Evolutionary conservation across 92 coral and sea anemone genomes (phyloP), one percentile per base, ranked within the genome.

Genomic region (Galaxea fascicularis): DNA sequence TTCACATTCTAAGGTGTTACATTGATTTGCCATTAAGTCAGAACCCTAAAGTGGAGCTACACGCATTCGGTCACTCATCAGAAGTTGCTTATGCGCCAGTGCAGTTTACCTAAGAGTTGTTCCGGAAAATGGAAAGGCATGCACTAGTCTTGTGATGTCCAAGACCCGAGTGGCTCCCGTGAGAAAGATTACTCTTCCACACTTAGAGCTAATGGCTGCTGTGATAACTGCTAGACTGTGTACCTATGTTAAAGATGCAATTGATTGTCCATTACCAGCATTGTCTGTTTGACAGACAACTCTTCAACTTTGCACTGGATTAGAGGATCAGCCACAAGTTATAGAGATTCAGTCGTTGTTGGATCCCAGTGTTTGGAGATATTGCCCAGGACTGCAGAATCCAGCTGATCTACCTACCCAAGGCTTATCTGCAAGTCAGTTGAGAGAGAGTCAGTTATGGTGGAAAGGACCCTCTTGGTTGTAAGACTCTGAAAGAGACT

Each of bases 81-180:
- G 91, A 87, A 66, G 54, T 8, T 17, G 91, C 83, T 3, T 82
- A 87, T 82, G 91, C 83, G n/a, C n/a, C 45, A 74, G 83, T 24
- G 91, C 83, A 0, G 78, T 80, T 22, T 87, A 72, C 54, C 86
- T 87, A 11, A 21, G 91, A 87, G 79, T 73, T 47, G 49, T 73
- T 18, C 54, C 46, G 0, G 77, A 27, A 39, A 83, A 87, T 9
- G 91, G 87, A 12, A 44, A 28, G 4, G 20, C 66, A 20, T 80
- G 69, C 30, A 16, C 82, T 21, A 14, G 69, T 28, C 83, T 82
- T 39, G 91, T 87, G 31, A 75, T 82, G 87, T 81, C 83, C 4
- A 80, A 82, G 56, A 65, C 82, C 6, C 25, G 86, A 73, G 71
- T 87, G 15, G 82, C 91, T 31, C 91, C 86, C 29, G 74, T 87